Conservation (phyloP, 2,113 vertebrate species). For the Dolichotis patagonum region DNA sequence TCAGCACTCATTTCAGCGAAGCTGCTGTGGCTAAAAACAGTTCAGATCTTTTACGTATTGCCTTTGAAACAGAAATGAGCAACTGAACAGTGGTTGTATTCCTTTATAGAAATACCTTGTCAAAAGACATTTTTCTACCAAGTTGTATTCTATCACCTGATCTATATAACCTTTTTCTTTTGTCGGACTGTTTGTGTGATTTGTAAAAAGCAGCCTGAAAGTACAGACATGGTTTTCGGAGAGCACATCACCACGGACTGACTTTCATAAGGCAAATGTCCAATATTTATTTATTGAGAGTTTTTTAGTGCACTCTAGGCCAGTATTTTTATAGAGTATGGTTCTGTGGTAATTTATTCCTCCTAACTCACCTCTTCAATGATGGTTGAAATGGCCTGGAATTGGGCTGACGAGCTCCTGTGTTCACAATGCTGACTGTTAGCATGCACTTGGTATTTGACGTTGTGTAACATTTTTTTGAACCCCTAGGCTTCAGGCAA, state of each 20-base stretch:
- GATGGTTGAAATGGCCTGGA: constrained; percentile 79
- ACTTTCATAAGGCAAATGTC: constrained; percentile 87
- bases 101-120: constrained; percentile 57
- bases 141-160: constrained; percentile 61
- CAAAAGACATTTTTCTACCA: constrained; percentile 73
- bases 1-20: not conserved
- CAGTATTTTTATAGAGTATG: constrained; percentile 89
- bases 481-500: constrained; percentile 73
- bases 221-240: constrained; percentile 79
- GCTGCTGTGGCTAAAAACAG: constrained; percentile 3
- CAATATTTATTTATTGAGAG: constrained; percentile 85
- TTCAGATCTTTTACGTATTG: constrained; percentile 54
- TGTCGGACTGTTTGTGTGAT: constrained; percentile 81
- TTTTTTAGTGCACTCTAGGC: constrained; percentile 87
- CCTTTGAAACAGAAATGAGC: constrained; percentile 61
- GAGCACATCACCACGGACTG: constrained; percentile 82
- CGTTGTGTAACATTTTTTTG: constrained; percentile 73
- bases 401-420: constrained; percentile 73
- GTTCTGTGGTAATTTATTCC: constrained; percentile 82
- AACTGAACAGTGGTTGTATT: constrained; percentile 34
- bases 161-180: constrained; percentile 66
- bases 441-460: constrained; percentile 83
- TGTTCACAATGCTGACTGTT: constrained; percentile 45
- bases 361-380: constrained; percentile 79
- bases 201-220: constrained; percentile 78